Evolutionary conservation across 2,797 vertebrate genomes (phyloP).

Genomic region (Gallirallus australis): DNA sequence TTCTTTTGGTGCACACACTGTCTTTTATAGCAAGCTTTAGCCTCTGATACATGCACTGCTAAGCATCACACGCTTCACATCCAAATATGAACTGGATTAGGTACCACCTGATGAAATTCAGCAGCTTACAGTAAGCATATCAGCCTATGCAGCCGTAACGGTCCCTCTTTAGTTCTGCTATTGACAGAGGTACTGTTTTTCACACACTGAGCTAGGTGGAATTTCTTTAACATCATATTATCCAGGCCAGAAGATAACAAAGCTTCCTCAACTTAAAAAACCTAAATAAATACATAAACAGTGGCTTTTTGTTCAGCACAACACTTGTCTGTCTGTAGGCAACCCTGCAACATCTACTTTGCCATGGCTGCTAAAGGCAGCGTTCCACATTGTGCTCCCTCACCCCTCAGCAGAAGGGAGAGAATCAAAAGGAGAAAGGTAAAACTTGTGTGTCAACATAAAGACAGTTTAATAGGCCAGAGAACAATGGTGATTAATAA

Average conservation of each 20-base stretch:
- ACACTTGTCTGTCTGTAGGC: neutral
- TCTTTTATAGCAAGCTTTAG: neutral
- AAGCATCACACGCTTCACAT: neutral
- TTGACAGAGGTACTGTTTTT: neutral
- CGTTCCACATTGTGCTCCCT: too few relatives aligned
- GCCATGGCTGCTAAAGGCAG: too few relatives aligned
- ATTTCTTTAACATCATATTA: neutral
- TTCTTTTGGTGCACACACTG: neutral
- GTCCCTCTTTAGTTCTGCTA: neutral
- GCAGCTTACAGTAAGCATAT: neutral
- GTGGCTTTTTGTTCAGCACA: neutral
- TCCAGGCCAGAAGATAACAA: neutral
- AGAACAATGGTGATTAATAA: too few relatives aligned
- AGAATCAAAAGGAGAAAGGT: too few relatives aligned
- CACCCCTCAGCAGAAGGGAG: too few relatives aligned
- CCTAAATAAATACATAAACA: neutral
- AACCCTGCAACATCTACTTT: neutral
- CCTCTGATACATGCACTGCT: neutral
- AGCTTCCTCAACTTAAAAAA: neutral
- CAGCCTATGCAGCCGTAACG: neutral
- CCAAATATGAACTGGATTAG: neutral
- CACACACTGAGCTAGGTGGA: neutral
- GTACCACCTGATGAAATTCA: neutral
- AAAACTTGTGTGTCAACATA: too few relatives aligned
- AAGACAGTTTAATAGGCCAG: too few relatives aligned